A percentile compares a stretch with the other conserved stretches of the same genome.
These are phyloP conservation scores for Acheta domesticus DNA, from an alignment of 2,888 invertebrate genomes.

Conservation along the genomic window DNA sequence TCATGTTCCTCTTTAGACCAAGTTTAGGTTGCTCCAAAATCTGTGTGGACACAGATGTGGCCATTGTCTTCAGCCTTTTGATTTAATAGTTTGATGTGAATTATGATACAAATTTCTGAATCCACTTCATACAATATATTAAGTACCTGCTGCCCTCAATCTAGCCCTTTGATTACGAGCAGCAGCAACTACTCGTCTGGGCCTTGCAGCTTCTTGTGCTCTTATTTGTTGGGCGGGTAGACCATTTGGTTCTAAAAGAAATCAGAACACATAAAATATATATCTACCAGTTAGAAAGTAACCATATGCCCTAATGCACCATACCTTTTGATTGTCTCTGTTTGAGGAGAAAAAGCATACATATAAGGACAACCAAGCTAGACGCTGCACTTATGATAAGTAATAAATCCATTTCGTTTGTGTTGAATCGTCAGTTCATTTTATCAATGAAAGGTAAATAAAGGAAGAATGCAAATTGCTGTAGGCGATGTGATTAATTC, in stretches of 20 bases:
- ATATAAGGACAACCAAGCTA: constrained; percentile 38
- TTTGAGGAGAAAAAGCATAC: constrained; percentile 40
- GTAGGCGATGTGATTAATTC: no score
- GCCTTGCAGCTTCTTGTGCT: constrained; percentile 38
- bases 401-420: constrained; percentile 42
- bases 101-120: no score
- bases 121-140: constrained; percentile 21
- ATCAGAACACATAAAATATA: constrained; percentile 39
- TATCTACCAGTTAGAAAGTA: constrained; percentile 29
- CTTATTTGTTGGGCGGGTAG: constrained; percentile 33
- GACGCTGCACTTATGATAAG: constrained; percentile 41
- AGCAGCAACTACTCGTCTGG: constrained; percentile 65
- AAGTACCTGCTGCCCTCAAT: constrained; percentile 57
- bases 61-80: no score
- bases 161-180: constrained; percentile 68
- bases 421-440: no score
- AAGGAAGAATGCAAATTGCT: no score
- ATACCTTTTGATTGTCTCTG: constrained; percentile 38
- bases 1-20: no score
- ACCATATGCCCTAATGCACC: constrained; percentile 24
- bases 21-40: no score
- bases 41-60: no score
- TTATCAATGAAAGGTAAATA: no score
- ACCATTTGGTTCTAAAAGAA: constrained; percentile 55
- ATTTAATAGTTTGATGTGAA: no score